These are phyloP conservation scores for Oreochromis tanganicae DNA, from an alignment of 2,113 vertebrate genomes.

Conservation along the genomic window DNA sequence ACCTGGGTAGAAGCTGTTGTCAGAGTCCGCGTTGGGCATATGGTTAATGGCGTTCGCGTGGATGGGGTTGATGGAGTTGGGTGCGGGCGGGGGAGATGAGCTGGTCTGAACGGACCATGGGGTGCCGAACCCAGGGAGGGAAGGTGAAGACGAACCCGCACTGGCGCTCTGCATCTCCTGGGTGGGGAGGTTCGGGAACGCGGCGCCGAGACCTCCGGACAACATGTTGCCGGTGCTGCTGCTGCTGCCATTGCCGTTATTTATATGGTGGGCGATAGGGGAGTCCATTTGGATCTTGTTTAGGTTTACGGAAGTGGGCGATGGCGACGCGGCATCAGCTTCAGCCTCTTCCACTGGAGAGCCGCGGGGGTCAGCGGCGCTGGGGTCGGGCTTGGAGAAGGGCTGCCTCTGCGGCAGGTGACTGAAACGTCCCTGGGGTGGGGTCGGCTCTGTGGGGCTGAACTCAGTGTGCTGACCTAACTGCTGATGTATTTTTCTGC, in stretches of 20 bases:
- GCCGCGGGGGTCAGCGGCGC: constrained; percentile 46
- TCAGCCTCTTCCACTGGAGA: constrained; percentile 61
- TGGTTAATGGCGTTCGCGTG: constrained; percentile 74
- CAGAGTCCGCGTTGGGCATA: constrained; percentile 80
- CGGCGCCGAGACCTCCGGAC: constrained; percentile 80
- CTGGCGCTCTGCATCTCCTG: constrained; percentile 77
- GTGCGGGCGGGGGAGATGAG: constrained; percentile 80
- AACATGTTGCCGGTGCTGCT: constrained; percentile 67
- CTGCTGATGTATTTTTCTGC: constrained; percentile 69
- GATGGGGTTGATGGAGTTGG: constrained; percentile 57
- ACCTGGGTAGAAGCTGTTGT: constrained; percentile 88
- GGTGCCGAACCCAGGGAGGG: constrained; percentile 87
- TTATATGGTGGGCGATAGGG: constrained; percentile 79
- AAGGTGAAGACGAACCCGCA: constrained; percentile 80
- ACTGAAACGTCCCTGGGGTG: constrained; percentile 64
- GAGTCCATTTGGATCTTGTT: constrained; percentile 76
- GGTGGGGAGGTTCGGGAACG: constrained; percentile 82
- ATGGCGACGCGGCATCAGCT: constrained; percentile 71
- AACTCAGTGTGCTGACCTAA: constrained; percentile 55
- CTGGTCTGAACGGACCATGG: constrained; percentile 93
- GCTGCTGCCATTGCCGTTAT: constrained; percentile 65
- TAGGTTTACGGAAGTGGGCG: constrained; percentile 68
- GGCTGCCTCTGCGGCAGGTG: constrained; percentile 63
- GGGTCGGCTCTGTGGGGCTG: constrained; percentile 63
- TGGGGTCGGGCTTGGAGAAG: constrained; percentile 51